Evolutionary conservation across 1,140 invertebrate species (phyloP), one percentile per base, ranked within the genome.

Genomic region (Drosophila virilis): DNA sequence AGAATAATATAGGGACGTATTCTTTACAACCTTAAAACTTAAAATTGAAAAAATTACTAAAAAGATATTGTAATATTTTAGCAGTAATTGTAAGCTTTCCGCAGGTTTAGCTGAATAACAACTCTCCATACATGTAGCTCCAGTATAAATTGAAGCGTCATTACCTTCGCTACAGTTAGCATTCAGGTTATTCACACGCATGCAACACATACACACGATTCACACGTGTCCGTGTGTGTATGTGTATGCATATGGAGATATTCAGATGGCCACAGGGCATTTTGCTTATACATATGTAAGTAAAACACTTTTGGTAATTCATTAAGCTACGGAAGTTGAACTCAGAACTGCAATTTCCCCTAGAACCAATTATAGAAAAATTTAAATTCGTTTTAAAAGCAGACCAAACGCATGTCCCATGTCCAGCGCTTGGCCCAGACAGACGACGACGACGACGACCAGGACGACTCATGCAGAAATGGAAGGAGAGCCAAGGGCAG

Each of bases 321-420:
- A 92, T 92, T 92, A 91, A 91, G 84, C 86, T 89, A 91, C 91
- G 91, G 91, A 92, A 92, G 91, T 92, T 92, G 88, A 91, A 92
- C 91, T 92, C 88, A 91, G 90, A 92, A 92, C 91, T 91, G 91
- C 88, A 92, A 92, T 92, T 92, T 92, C 91, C 91, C 91, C 89
- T 91, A 91, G 84, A 91, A 92, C 81, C 91, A 92, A 92, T 92
- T 92, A 92, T 82, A 91, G 90, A 91, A 91, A 91, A 91, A 89
- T 91, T 92, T 91, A 91, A 92, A 92, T 91, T 91, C 85, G 83
- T 88, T 91, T 91, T 89, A 89, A 90, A 84, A 72, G 71, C 85
- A 84, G 74, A 79, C 82, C 78, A 66, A 74, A 78, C 76, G 69
- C 78, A 76, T 68, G 75, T 77, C 74, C 75, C 71, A 74, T 83